Percentiles rank a stretch among this genome's conserved stretches.
Conservation (phyloP, 2,113 vertebrate species). For the Centropus unirufus region DNA sequence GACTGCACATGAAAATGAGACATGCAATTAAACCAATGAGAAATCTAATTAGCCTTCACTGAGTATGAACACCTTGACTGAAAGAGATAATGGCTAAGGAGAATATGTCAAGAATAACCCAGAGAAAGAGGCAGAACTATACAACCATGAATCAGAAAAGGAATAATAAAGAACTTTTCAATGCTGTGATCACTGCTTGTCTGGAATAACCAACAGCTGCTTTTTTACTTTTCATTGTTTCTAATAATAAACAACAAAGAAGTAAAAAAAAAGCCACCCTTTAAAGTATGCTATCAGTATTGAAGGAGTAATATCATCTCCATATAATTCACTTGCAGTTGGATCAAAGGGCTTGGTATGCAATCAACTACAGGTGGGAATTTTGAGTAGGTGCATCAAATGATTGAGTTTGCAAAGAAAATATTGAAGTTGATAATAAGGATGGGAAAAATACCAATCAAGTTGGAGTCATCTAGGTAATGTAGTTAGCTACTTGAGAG, state of each 20-base stretch:
- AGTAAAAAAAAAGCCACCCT: neutral
- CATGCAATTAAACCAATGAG: neutral
- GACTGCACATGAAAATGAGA: neutral
- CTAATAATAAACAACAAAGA: neutral
- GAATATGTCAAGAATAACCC: neutral
- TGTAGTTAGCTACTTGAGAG: neutral
- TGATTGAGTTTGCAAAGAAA: neutral
- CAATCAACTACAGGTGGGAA: constrained; percentile 9
- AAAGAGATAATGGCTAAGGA: neutral
- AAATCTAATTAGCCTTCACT: constrained; percentile 17
- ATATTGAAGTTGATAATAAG: constrained; percentile 3
- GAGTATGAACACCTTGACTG: constrained; percentile 5
- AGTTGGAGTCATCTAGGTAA: neutral
- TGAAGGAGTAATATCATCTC: neutral
- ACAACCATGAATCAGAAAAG: neutral
- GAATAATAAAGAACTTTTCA: neutral
- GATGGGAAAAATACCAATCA: neutral
- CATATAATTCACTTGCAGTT: constrained; percentile 25
- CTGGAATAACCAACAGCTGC: neutral
- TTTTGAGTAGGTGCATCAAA: constrained; percentile 1
- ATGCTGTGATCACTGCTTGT: neutral
- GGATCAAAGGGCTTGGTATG: neutral
- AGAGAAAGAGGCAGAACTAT: neutral
- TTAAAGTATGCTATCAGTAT: neutral
- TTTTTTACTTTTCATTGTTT: neutral